Conservation (phyloP, 23 tunicate species). For the Clavelina lepadiformis region DNA sequence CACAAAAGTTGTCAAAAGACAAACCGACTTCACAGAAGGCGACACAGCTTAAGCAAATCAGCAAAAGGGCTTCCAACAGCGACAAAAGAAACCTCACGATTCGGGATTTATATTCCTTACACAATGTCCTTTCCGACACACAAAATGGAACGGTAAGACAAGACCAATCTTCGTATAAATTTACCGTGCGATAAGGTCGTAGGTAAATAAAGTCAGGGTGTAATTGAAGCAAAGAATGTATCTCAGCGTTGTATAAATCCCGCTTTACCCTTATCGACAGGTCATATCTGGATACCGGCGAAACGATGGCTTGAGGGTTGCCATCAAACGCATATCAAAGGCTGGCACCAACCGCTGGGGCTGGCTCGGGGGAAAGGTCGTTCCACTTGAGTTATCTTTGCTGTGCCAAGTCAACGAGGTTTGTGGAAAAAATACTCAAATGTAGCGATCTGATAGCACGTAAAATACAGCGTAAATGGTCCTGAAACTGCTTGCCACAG, state of each 20-base stretch:
- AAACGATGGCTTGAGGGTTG: slow-evolving; percentile 82
- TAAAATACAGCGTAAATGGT: too few relatives aligned
- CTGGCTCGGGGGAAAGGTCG: slow-evolving; percentile 77
- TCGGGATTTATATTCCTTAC: slow-evolving; percentile 84
- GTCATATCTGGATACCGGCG: slow-evolving; percentile 93
- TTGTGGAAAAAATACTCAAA: too few relatives aligned
- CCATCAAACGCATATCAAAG: slow-evolving; percentile 92
- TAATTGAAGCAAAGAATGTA: neutral
- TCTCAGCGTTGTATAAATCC: neutral
- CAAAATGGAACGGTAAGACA: slow-evolving; percentile 97
- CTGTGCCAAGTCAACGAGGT: slow-evolving; percentile 98
- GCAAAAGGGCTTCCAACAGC: slow-evolving; percentile 17
- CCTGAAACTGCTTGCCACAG: too few relatives aligned
- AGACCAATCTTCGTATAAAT: too few relatives aligned
- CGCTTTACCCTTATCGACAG: slow-evolving; percentile 18
- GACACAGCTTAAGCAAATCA: neutral
- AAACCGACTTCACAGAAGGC: slow-evolving; percentile 6
- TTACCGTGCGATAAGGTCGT: too few relatives aligned
- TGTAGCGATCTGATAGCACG: too few relatives aligned
- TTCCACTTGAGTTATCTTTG: slow-evolving; percentile 87
- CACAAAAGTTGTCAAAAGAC: slow-evolving; percentile 5
- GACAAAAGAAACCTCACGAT: slow-evolving; percentile 55
- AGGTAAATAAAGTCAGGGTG: neutral
- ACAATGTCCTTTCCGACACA: slow-evolving; percentile 93
- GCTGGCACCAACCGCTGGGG: slow-evolving; percentile 85